Evolutionary conservation across 2,888 invertebrate genomes (phyloP).

Genomic region (Agriopis aurantiaria): DNA sequence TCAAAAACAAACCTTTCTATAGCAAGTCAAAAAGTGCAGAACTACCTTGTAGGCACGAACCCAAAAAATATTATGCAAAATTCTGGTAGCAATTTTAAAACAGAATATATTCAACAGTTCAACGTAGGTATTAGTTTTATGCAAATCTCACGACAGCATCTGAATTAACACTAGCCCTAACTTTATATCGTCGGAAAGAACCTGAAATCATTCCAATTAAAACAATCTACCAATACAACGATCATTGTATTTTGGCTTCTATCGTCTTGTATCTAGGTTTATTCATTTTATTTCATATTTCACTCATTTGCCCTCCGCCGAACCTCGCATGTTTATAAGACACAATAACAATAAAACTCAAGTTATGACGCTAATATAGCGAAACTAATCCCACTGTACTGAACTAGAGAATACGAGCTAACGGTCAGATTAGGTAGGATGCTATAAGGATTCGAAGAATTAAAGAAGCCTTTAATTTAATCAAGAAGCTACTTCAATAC

Average conservation of each 20-base stretch:
- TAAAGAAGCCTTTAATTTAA: no score
- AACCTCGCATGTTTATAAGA: constrained; percentile 41
- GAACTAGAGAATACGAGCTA: constrained; percentile 29
- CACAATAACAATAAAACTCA: constrained; percentile 47
- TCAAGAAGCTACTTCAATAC: no score
- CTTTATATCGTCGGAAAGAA: not conserved
- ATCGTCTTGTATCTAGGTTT: constrained; percentile 6
- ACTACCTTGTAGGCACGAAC: no score
- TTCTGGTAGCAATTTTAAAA: no score
- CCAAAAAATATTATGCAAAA: no score
- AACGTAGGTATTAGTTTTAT: not conserved
- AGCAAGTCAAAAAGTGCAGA: no score
- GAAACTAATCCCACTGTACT: constrained; percentile 46
- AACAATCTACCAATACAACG: not conserved
- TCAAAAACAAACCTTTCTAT: no score
- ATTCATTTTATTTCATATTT: constrained; percentile 30
- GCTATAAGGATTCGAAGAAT: not conserved
- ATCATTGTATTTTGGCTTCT: constrained; percentile 8
- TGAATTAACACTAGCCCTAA: not conserved
- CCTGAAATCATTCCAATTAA: constrained; percentile 8
- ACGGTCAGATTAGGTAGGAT: not conserved
- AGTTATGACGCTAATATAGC: constrained; percentile 46
- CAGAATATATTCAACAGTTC: no score
- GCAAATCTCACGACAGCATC: not conserved
- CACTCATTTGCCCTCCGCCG: constrained; percentile 36